These are phyloP conservation scores for Lepidothrix coronata DNA, from an alignment of 2,113 vertebrate species.

Conservation along the genomic window DNA sequence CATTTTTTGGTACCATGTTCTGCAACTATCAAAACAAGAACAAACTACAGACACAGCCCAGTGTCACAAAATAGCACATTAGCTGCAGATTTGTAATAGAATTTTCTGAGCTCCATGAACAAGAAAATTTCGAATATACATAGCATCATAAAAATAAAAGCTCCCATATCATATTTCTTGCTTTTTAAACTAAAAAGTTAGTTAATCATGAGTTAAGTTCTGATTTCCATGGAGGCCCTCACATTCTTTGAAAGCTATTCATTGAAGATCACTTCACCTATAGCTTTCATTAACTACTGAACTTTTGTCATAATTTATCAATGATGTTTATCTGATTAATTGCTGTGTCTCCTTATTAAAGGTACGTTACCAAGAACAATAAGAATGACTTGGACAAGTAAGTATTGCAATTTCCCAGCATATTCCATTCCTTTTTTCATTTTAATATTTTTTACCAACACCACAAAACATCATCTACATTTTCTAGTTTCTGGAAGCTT, in stretches of 20 bases:
- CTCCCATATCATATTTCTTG: neutral
- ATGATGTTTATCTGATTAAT: neutral
- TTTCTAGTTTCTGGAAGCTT: neutral
- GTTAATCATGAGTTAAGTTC: conserved; percentile 15
- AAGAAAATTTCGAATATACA: neutral
- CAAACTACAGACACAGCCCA: neutral
- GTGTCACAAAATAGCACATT: neutral
- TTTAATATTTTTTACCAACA: neutral
- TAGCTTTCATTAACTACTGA: neutral
- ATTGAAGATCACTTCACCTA: neutral
- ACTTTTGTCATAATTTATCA: neutral
- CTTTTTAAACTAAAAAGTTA: conserved; percentile 39
- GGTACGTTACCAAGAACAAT: neutral
- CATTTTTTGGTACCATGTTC: neutral
- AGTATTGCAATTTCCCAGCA: neutral
- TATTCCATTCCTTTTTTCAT: neutral
- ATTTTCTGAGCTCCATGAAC: neutral
- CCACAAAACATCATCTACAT: neutral
- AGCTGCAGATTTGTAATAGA: neutral
- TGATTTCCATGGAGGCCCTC: conserved; percentile 15
- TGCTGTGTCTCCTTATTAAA: neutral
- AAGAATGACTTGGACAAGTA: neutral
- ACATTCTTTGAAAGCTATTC: conserved; percentile 36
- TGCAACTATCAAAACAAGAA: neutral
- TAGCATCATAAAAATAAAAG: neutral